Evolutionary conservation across 2,888 invertebrate species (phyloP).

Genomic region (Theretra japonica): DNA sequence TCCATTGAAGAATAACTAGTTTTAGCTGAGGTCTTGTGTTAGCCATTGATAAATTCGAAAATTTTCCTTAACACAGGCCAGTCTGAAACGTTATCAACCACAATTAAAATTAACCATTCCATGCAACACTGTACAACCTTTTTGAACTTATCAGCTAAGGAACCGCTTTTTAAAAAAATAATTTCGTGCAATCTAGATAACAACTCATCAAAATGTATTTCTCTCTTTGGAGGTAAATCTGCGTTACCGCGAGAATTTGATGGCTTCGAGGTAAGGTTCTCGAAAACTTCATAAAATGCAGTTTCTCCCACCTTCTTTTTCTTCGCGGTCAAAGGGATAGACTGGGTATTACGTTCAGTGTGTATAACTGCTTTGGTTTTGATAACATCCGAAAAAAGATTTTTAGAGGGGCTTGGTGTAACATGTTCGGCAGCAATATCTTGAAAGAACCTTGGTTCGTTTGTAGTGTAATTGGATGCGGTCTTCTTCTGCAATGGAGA

Average conservation of each 20-base stretch:
- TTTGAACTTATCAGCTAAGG: conserved; percentile 24
- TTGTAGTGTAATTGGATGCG: background rate
- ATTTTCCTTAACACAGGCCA: conserved; percentile 7
- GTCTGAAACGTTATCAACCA: conserved; percentile 25
- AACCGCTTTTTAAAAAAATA: background rate
- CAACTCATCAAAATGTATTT: conserved; percentile 16
- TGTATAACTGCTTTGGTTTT: background rate
- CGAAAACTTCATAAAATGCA: background rate
- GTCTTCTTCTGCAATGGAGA: background rate
- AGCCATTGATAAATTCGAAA: conserved; percentile 21
- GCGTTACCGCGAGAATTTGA: background rate
- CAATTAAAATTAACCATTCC: conserved; percentile 30
- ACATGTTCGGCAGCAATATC: background rate
- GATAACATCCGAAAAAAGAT: too few relatives aligned
- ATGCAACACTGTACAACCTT: conserved; percentile 29
- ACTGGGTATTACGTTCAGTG: background rate
- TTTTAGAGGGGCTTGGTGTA: background rate
- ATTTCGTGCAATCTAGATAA: conserved; percentile 17
- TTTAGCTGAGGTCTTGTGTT: conserved; percentile 35
- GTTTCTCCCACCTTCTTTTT: background rate
- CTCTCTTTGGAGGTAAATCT: background rate
- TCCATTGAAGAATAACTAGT: conserved; percentile 43
- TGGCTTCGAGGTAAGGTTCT: background rate
- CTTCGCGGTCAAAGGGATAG: background rate
- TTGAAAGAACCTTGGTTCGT: too few relatives aligned